Percentiles rank a stretch among this genome's conserved stretches.
Evolutionary conservation across 2,113 vertebrate species (phyloP).

Genomic region (Anolis sagrei): DNA sequence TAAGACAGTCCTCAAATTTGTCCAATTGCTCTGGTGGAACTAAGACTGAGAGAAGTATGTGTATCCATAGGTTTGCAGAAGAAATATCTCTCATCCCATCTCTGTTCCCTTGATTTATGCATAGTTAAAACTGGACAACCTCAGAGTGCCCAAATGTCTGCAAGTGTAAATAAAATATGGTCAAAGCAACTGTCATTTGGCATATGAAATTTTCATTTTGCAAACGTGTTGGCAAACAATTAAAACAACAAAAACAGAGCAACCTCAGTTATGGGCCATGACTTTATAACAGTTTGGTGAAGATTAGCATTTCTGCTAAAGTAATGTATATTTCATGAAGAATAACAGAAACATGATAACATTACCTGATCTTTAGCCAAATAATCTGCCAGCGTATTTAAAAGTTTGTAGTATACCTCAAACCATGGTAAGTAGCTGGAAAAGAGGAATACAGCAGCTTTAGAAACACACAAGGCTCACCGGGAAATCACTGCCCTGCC

Average conservation of each 20-base stretch:
- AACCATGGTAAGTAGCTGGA: constrained; percentile 97
- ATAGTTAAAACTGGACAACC: too few species aligned
- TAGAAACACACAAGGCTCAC: constrained; percentile 2
- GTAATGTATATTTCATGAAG: constrained; percentile 20
- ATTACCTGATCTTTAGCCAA: constrained; percentile 94
- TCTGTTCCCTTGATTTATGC: too few species aligned
- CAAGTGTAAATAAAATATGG: too few species aligned
- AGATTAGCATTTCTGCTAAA: not conserved
- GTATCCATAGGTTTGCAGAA: too few species aligned
- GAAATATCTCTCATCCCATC: too few species aligned
- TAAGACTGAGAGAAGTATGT: too few species aligned
- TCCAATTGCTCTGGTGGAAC: too few species aligned
- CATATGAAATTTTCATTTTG: too few species aligned
- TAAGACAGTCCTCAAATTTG: too few species aligned
- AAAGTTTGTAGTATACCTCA: constrained; percentile 97
- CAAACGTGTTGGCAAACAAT: too few species aligned
- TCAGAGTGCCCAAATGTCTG: too few species aligned
- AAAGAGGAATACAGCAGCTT: constrained; percentile 50
- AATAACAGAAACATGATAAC: constrained; percentile 14
- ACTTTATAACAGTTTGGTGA: not conserved
- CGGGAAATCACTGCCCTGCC: not conserved
- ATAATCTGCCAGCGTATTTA: constrained; percentile 97
- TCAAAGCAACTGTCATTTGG: too few species aligned
- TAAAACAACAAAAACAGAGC: not conserved
- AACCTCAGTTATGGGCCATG: not conserved